These are phyloP conservation scores for Cosmopolites sordidus DNA, from an alignment of 2,888 invertebrate genomes.

Conservation along the genomic window DNA sequence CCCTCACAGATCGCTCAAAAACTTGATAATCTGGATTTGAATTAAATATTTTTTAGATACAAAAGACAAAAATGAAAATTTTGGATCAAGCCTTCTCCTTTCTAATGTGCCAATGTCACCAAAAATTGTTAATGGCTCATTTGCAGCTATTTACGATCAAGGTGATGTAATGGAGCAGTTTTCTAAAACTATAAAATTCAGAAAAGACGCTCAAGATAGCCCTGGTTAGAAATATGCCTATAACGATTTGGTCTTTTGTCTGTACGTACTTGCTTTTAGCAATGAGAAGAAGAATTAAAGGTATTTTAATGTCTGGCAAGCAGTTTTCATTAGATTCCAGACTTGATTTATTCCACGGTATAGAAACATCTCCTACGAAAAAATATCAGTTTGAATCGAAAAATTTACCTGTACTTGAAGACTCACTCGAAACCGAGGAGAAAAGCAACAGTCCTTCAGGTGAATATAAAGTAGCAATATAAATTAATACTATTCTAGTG, in stretches of 20 bases:
- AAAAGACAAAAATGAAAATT: slow-evolving; percentile 77
- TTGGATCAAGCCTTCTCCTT: slow-evolving; percentile 87
- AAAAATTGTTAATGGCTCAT: slow-evolving; percentile 91
- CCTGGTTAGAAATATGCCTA: slow-evolving; percentile 55
- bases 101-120: slow-evolving; percentile 96
- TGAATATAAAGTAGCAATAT: slow-evolving; percentile 67
- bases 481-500: background rate
- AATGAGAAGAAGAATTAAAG: slow-evolving; percentile 79
- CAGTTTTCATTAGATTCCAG: slow-evolving; percentile 88
- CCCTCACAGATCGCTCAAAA: too few species aligned
- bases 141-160: slow-evolving; percentile 85
- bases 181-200: slow-evolving; percentile 59
- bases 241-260: background rate
- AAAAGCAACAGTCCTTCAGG: slow-evolving; percentile 32
- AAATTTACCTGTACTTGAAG: slow-evolving; percentile 39
- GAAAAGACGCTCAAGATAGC: slow-evolving; percentile 70
- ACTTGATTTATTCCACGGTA: slow-evolving; percentile 80
- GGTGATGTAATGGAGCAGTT: slow-evolving; percentile 69
- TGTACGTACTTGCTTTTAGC: slow-evolving; percentile 51
- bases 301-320: slow-evolving; percentile 85
- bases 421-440: slow-evolving; percentile 39
- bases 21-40: too few species aligned
- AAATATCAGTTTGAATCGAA: slow-evolving; percentile 19
- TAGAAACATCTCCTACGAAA: slow-evolving; percentile 48
- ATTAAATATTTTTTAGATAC: slow-evolving; percentile 73